Percentiles rank a stretch among this genome's conserved stretches.
These are phyloP conservation scores for Orthosia gracilis DNA, from an alignment of 2,888 invertebrate genomes.

Conservation along the genomic window DNA sequence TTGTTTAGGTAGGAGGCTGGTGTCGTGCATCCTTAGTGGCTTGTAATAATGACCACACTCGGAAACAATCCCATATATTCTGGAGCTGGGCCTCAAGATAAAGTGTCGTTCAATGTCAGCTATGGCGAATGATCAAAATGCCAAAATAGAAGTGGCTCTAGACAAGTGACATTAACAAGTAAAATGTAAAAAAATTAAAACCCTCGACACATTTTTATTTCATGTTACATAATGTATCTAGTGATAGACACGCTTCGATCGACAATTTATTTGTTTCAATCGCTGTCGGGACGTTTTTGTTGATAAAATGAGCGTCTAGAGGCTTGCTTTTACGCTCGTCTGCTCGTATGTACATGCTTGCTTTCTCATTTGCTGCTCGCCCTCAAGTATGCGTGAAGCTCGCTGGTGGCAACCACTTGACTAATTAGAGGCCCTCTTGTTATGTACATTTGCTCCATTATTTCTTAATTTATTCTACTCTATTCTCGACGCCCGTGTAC, in stretches of 20 bases:
- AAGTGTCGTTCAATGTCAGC: no score
- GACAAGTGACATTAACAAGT: no score
- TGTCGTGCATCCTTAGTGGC: neutral
- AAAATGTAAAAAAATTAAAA: no score
- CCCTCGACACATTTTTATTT: no score
- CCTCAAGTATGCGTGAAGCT: neutral
- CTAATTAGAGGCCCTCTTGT: constrained; percentile 25
- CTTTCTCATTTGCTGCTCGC: neutral
- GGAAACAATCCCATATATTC: neutral
- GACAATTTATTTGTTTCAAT: no score
- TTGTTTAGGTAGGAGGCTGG: neutral
- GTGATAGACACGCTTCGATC: no score
- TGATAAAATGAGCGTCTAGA: no score
- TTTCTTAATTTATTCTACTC: neutral
- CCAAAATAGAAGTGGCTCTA: no score
- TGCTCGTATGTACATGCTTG: neutral
- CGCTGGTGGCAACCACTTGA: constrained; percentile 16
- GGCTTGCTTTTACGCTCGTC: neutral
- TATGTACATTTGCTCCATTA: constrained; percentile 1
- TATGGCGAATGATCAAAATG: no score
- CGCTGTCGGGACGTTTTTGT: no score
- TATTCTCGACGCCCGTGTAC: neutral
- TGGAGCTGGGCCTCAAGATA: no score
- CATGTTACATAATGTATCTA: no score
- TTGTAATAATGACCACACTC: neutral